These are phyloP conservation scores for Caradrina kadenii DNA, from an alignment of 2,888 invertebrate species.

Conservation along the genomic window DNA sequence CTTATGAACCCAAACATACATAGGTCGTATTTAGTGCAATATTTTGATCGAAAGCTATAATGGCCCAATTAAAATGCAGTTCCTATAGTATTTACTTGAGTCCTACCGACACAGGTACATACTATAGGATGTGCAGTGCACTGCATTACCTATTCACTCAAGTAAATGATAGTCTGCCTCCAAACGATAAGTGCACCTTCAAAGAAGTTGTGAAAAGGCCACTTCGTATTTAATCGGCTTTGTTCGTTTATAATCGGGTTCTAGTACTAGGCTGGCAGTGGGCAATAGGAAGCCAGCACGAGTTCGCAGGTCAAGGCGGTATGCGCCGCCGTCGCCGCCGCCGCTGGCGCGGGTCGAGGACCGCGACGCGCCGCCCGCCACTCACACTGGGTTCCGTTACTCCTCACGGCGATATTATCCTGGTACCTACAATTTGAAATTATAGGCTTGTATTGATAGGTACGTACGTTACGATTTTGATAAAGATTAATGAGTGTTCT, in stretches of 20 bases:
- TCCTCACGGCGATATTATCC: constrained; percentile 75
- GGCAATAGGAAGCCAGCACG: constrained; percentile 76
- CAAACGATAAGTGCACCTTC: constrained; percentile 23
- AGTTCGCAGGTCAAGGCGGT: constrained; percentile 85
- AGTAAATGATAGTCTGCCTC: constrained; percentile 30
- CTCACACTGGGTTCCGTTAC: constrained; percentile 84
- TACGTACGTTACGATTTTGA: constrained; percentile 28
- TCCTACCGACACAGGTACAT: background rate
- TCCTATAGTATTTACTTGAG: no score
- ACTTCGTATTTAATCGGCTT: constrained; percentile 58
- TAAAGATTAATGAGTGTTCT: constrained; percentile 45
- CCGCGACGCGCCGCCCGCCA: constrained; percentile 75
- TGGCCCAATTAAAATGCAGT: constrained; percentile 35
- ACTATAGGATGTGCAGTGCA: background rate
- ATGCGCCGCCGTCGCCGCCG: constrained; percentile 67
- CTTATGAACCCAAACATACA: background rate
- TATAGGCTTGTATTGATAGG: constrained; percentile 36
- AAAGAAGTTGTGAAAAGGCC: constrained; percentile 38
- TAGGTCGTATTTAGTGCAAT: constrained; percentile 17
- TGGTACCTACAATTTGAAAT: constrained; percentile 51
- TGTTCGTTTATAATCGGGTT: constrained; percentile 63
- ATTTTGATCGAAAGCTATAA: constrained; percentile 29
- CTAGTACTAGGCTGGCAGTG: constrained; percentile 78
- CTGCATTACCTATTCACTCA: constrained; percentile 18
- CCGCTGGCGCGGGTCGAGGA: constrained; percentile 79